phyloP scores from a whole-genome alignment of 2,797 vertebrate species.

The Coreius guichenoti region DNA sequence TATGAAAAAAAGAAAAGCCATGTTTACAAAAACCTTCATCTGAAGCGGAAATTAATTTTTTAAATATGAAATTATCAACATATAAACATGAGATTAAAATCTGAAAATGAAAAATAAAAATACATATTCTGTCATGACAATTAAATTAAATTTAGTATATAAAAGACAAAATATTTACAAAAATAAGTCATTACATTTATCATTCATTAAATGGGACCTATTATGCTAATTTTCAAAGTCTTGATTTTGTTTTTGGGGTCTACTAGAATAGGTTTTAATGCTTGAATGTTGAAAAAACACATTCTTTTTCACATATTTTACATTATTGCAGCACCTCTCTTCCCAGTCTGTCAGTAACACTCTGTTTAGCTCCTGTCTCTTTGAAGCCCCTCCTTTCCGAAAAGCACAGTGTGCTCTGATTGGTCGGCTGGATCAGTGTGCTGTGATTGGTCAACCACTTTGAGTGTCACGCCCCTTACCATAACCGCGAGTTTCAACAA shows the following conservation, averaged over 20 bases:
- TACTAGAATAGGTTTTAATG: background rate
- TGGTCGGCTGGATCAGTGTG: background rate
- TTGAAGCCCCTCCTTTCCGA: background rate
- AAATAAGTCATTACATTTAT: background rate
- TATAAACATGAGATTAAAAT: background rate
- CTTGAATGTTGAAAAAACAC: background rate
- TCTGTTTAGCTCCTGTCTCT: background rate
- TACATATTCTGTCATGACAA: background rate
- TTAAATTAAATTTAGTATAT: no score
- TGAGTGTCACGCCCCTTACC: background rate
- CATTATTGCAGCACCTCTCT: background rate
- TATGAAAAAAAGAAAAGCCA: no score
- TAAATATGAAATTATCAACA: background rate
- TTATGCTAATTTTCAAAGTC: background rate
- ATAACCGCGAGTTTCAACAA: background rate
- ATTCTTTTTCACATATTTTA: background rate
- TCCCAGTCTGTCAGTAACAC: background rate
- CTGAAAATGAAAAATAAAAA: background rate
- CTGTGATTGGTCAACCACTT: background rate
- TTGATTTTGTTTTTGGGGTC: no score
- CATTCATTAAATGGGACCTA: background rate
- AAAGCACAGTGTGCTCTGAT: background rate
- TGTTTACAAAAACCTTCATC: background rate
- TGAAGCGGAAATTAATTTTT: background rate
- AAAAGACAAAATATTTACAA: background rate